Evolutionary conservation across 2,113 vertebrate species (phyloP), one percentile per base, ranked within the genome.

Genomic region (Hipposideros armiger): DNA sequence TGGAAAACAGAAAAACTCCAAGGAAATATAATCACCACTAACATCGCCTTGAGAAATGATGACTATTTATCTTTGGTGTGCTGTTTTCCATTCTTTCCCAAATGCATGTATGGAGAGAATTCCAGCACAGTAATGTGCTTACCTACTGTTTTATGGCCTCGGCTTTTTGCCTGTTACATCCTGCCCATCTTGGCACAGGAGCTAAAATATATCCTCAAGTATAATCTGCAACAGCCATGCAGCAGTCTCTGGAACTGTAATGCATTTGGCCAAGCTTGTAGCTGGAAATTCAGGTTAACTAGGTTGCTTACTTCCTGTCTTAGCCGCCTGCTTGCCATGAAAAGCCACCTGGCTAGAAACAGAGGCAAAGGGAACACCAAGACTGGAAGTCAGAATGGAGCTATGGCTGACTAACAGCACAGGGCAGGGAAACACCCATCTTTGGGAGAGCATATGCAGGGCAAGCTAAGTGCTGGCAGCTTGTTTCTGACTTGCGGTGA

Each of bases 1-100:
- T 32, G 64, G 54, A 56, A 84, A 92, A 64, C 40, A 91, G 42
- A 52, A 94, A 93, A 90, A 52, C 47, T 87, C 47, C 85, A 60
- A 77, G 67, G 52, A 73, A 64, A 87, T 78, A 26, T 28, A 72
- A 87, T 66, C 26, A 54, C 19, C 30, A 36, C 11, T 28, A 28
- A 69, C 19, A 74, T n/a, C 22, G 62, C 13, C 26, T 64, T 13
- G 13, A 95, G 70, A 73, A 90, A 85, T 42, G 36, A 19, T 11
- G 30, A 45, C 17, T 45, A 64, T 26, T 58, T 13, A 42, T 40
- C 16, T 58, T 22, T 19, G 67, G 15, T 42, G 9, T 45, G 52
- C 5, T 64, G 30, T 7, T 86, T 94, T 76, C 83, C 58, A 69
- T 20, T 52, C 24, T 83, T 81, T 36, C 77, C 56, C 6, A 83